A percentile compares a stretch with the other conserved stretches of the same genome.
phyloP scores from a whole-genome alignment of 2,797 vertebrate species.

The Stomatorhinus walkeri region DNA sequence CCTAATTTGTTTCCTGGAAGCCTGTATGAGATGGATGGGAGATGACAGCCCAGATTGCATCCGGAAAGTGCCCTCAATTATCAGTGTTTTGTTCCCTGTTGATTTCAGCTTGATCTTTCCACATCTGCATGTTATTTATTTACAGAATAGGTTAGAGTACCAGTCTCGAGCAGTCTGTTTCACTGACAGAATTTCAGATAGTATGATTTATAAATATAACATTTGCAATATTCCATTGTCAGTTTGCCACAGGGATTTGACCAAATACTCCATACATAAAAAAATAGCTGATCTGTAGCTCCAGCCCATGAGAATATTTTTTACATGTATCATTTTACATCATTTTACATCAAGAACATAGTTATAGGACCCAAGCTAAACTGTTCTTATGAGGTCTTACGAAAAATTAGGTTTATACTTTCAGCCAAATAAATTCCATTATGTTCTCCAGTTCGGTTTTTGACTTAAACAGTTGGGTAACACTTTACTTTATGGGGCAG shows the following conservation, averaged over 20 bases:
- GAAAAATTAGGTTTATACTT: neutral
- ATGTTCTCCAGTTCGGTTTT: neutral
- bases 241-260: neutral
- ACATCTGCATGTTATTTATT: slow-evolving; percentile 10
- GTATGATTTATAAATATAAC: neutral
- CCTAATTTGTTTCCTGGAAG: slow-evolving; percentile 21
- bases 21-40: neutral
- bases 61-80: neutral
- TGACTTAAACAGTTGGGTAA: neutral
- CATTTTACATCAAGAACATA: too few species aligned
- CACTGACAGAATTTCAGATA: neutral
- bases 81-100: neutral
- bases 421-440: neutral
- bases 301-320: neutral
- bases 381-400: neutral
- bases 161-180: neutral
- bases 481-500: neutral
- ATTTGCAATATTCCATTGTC: neutral
- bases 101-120: slow-evolving; percentile 10
- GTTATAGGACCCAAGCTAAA: neutral
- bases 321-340: neutral
- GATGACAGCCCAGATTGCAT: slow-evolving; percentile 14
- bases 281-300: neutral
- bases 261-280: neutral
- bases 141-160: neutral